Conservation (phyloP, 53 echinoderm and acorn worm species). For the Holothuria leucospilota region DNA sequence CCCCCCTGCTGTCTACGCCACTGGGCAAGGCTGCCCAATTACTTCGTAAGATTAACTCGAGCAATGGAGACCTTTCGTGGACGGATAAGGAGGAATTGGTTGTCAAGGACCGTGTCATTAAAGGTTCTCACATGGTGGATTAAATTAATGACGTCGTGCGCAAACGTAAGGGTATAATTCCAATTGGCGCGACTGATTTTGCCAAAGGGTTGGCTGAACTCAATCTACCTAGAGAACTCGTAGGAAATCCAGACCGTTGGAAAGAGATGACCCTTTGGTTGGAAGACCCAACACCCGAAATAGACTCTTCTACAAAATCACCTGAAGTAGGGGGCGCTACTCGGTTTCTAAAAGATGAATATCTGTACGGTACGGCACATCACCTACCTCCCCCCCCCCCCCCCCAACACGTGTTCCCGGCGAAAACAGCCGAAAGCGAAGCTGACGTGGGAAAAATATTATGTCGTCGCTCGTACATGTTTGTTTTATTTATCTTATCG, state of each 20-base stretch:
- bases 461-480: not conserved
- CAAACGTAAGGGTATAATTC: slow-evolving; percentile 39
- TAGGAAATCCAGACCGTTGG: slow-evolving; percentile 58
- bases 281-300: not conserved
- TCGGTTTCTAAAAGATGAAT: not conserved
- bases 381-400: slow-evolving; percentile 1
- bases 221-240: slow-evolving; percentile 53
- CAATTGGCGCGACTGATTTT: slow-evolving; percentile 38
- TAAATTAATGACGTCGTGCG: slow-evolving; percentile 59
- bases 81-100: slow-evolving; percentile 18
- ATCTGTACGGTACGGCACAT: not conserved
- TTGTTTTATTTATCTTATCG: not conserved
- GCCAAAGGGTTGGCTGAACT: slow-evolving; percentile 20
- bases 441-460: slow-evolving; percentile 28
- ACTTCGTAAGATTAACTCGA: not conserved
- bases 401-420: too few species aligned
- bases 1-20: too few species aligned
- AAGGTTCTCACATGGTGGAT: slow-evolving; percentile 69
- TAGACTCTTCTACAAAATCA: too few species aligned
- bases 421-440: not conserved
- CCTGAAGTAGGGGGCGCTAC: too few species aligned
- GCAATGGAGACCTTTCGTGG: not conserved
- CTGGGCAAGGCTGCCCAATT: not conserved
- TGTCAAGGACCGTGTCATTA: not conserved
- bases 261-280: slow-evolving; percentile 12